These are phyloP conservation scores for Xestia sexstrigata DNA, from an alignment of 2,888 invertebrate genomes.

Conservation along the genomic window DNA sequence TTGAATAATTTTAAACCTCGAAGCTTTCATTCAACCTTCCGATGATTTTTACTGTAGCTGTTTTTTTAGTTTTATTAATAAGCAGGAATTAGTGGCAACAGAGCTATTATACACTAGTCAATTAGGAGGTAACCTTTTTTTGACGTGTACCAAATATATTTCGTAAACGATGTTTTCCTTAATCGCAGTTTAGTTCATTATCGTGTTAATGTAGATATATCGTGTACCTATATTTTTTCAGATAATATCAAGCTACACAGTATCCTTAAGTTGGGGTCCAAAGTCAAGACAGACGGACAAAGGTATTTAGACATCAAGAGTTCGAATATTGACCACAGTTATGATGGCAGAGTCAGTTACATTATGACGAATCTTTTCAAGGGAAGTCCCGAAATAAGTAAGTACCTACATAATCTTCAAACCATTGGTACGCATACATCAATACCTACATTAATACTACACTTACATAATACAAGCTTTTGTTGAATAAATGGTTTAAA, in stretches of 20 bases:
- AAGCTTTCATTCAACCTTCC: not conserved
- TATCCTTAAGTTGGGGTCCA: constrained; percentile 69
- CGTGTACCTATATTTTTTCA: constrained; percentile 66
- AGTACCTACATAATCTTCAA: constrained; percentile 55
- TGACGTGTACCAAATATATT: not conserved
- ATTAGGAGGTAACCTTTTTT: not conserved
- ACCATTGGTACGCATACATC: not conserved
- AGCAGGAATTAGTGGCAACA: not conserved
- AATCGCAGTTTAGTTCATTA: not conserved
- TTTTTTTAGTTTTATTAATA: not conserved
- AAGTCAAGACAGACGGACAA: constrained; percentile 66
- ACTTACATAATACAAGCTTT: not conserved
- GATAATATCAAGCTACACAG: constrained; percentile 75
- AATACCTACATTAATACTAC: not conserved
- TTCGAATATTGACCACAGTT: constrained; percentile 71
- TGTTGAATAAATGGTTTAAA: not conserved
- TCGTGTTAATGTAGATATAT: constrained; percentile 5
- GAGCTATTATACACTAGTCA: constrained; percentile 3
- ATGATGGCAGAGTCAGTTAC: constrained; percentile 78
- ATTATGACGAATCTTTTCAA: constrained; percentile 79
- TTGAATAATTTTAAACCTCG: not conserved
- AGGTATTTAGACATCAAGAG: constrained; percentile 73
- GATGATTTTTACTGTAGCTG: not conserved
- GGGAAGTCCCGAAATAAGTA: constrained; percentile 79
- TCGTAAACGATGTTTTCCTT: constrained; percentile 1